Conservation (phyloP, 1,140 invertebrate species). For the Conus ventricosus region DNA sequence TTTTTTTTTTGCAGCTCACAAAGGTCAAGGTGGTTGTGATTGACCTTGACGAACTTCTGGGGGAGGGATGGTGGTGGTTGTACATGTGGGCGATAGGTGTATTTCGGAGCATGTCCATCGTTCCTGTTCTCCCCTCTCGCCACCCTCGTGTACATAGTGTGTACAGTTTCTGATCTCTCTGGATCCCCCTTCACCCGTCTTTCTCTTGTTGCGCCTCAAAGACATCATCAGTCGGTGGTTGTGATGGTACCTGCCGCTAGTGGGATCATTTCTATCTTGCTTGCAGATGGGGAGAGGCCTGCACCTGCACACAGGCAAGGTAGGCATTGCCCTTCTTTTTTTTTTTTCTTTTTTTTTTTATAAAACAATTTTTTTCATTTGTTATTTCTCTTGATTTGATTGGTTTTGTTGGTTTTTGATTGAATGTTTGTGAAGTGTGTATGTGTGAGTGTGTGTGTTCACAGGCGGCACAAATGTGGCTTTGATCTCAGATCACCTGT, state of each 20-base stretch:
- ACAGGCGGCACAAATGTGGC: too few species aligned
- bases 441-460: too few species aligned
- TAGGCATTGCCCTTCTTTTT: constrained; percentile 47
- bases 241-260: background rate
- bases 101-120: background rate
- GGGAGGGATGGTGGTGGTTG: background rate
- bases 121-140: background rate
- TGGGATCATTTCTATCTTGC: constrained; percentile 38
- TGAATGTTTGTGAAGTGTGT: too few species aligned
- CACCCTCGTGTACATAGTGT: background rate
- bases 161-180: background rate
- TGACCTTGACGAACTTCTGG: background rate
- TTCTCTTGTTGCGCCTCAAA: constrained; percentile 28
- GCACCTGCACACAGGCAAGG: constrained; percentile 72
- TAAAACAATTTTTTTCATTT: background rate
- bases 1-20: background rate
- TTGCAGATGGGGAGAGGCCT: constrained; percentile 71
- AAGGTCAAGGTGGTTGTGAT: background rate
- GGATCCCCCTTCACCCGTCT: background rate
- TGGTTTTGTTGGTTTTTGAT: background rate
- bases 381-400: background rate
- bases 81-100: background rate
- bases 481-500: too few species aligned
- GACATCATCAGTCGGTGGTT: constrained; percentile 37
- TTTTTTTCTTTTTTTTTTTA: background rate